Evolutionary conservation across 2,113 vertebrate genomes (phyloP), one percentile per base, ranked within the genome.

Genomic region (Muntiacus reevesi): DNA sequence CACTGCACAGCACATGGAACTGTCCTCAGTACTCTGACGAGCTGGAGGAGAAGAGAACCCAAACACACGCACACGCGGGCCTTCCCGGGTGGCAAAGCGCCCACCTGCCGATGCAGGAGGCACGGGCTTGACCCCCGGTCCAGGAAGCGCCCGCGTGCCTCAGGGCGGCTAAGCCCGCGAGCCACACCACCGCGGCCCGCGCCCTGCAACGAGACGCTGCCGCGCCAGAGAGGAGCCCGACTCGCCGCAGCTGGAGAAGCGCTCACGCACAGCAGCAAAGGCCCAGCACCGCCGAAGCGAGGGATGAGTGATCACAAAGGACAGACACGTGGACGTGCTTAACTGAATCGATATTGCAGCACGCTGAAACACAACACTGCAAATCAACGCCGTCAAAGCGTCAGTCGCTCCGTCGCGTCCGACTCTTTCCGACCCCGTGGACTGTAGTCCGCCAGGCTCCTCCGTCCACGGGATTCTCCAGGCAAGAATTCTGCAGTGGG

Each of bases 271-370:
- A 0, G 67, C 67, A 25, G 6, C 11, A 6, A 25, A 27, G 36
- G 11, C 71, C 36, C 36, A 25, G 21, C 71, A 7, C 36, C 2
- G 11, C 36, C 36, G 3, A 25, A 76, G 12, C n/a, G 11, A 36
- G 17, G 19, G 19, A 5, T 0, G n/a, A 8, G 0, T 0, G 4
- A 12, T 6, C 6, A 43, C 12, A 4, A 7, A 14, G 45, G 12
- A 33, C 19, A 25, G 7, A 28, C 13, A 19, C 0, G 16, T 2
- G 62, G 0, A 12, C 45, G 1, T 1, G 78, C 47, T 6, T 5
- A 12, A 4, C 45, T 3, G 45, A 50, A 17, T 1, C 1, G 19
- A 6, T 16, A 19, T 0, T 6, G 78, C 45, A 3, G 15, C 0
- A 30, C 4, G 14, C 78, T 3, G 9, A 19, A 19, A 19, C 28